Evolutionary conservation across 2,797 vertebrate species (phyloP), one percentile per base, ranked within the genome.

Genomic region (Chiroxiphia lanceolata): DNA sequence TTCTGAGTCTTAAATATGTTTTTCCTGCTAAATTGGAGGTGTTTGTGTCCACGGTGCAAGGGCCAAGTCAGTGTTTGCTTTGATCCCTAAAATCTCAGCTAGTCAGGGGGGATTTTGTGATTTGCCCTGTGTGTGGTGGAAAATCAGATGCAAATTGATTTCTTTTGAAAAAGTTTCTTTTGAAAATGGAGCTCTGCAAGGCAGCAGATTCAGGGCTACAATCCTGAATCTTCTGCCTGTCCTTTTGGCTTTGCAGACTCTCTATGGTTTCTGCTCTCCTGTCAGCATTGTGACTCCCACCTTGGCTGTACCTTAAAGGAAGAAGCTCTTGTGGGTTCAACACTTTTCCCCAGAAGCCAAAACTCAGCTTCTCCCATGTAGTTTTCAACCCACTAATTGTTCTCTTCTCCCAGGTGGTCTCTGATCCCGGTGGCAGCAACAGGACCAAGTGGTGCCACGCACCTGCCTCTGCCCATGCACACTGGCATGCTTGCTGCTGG

Each of bases 401-500:
- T 48, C 25, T 59, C 9, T 45, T 70, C 33, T 70, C 44, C 34
- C 34, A 18, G 13, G 13, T 19, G 56, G 5, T 25, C 42, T 47
- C 57, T 34, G 42, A 23, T 34, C 15, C 53, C 14, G 4, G 56
- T 2, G 4, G 50, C 10, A 25, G 38, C 47, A 16, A 16, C 0
- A 0, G 57, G 38, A 45, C 33, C 0, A 3, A 70, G 40, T 0
- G 1, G 54, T 25, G 50, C 40, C 68, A 23, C 0, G 0, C 0
- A 1, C 31, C 13, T 22, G 19, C 14, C 57, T 34, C 65, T 82
- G 44, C n/a, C 54, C 3, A 0, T 26, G 61, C 68, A 20, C 25
- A 3, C 12, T 2, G 0, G 22, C 68, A 36, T 0, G 0, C 33
- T 69, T 1, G 1, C 22, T 1, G 2, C 64, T 1, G 1, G 27